Evolutionary conservation across 2,113 vertebrate genomes (phyloP), one percentile per base, ranked within the genome.

Genomic region (Cyanoderma ruficeps): DNA sequence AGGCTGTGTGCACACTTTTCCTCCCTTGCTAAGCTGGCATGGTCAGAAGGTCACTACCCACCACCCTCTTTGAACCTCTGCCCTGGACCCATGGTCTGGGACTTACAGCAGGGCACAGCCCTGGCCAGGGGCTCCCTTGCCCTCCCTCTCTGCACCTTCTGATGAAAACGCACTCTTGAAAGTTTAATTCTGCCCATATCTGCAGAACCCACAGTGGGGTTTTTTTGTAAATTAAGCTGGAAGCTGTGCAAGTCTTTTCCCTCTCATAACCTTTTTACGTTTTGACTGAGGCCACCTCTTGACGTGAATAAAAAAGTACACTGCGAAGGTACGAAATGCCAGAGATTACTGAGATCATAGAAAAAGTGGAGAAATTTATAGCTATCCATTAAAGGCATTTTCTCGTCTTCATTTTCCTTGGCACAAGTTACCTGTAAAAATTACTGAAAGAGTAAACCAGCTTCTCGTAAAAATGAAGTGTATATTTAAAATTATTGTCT

Each of bases 271-370:
- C 63, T 46, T 91, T 95, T 87, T 85, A 49, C 63, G 7, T 95
- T 95, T 95, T 83, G 69, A 82, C 82, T 86, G 77, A 82, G 61
- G 56, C 94, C 71, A 20, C 86, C 83, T 95, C 90, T 56, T 71
- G 50, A 92, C 64, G 65, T 67, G 93, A 94, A 93, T 94, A 83
- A 96, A 92, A 85, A 96, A 91, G 65, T 82, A 80, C 76, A 93
- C 81, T 96, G 80, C 93, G 89, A 97, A 90, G 84, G 57, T 79
- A 88, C 21, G 69, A 78, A 91, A 72, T 95, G 72, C 27, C 81
- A 76, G 79, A 92, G 95, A 97, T 95, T 93, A 92, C 83, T 74
- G 90, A 96, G 88, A 94, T 93, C 74, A 60, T 56, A 92, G 82
- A 60, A 96, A 41, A 95, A 93, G 37, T 74, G 71, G 44, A 82